Evolutionary conservation across 2,888 invertebrate genomes (phyloP), one percentile per base, ranked within the genome.

Genomic region (Stenurella melanura): DNA sequence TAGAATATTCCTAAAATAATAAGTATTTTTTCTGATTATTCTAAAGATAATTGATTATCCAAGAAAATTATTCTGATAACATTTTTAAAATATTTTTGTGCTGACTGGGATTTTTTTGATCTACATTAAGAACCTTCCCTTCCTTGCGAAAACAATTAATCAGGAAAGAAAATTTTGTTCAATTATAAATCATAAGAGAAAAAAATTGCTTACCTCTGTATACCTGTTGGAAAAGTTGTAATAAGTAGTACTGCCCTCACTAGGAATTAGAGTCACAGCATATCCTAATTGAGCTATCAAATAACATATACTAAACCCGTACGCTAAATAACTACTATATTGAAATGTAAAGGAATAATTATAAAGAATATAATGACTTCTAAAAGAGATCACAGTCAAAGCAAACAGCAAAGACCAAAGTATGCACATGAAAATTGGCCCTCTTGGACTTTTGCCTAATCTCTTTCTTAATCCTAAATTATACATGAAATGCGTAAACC

Each of bases 401-500:
- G 95, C 91, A 61, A 94, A 92, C 58, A 94, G 90, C 54, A 94
- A 86, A 74, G 93, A 90, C 94, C 96, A 96, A 34, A 94, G 85
- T 2, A 95, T 90, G 77, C 95, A 90, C 76, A 95, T 91, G 9
- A 92, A 86, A 11, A 93, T 90, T 0, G 96, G 95, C 0, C 97
- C 97, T 58, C 96, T 91, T 78, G 95, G 92, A 90, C 94, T 94
- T 78, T 92, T 87, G 0, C 92, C 91, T 57, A 94, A 89, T 81
- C 93, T 91, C 83, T 91, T 92, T 82, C 94, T 93, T 73, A 96
- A 89, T 4, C 94, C 93, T 82, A 95, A 90, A 83, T 93, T 92
- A 88, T 94, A 95, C 80, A 94, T 93, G 83, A 95, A 93, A 89
- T 98, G 97, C 18, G 96, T 91, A 71, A 95, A 90, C 97, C 97